These are phyloP conservation scores for Bujurquina vittata DNA, from an alignment of 2,113 vertebrate genomes.

Conservation along the genomic window DNA sequence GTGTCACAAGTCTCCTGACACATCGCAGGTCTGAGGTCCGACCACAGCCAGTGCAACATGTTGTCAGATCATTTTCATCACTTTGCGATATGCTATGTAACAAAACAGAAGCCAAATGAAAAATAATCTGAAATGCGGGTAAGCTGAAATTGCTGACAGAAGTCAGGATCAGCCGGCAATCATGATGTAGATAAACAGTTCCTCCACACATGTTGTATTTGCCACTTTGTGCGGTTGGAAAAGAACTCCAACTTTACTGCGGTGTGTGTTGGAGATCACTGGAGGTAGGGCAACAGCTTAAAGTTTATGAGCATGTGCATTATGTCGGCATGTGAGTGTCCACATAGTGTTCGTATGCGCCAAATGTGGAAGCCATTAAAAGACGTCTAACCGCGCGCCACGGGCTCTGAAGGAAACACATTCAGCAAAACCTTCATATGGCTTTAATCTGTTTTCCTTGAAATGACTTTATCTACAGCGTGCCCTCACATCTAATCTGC, in stretches of 20 bases:
- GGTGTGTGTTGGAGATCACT: constrained; percentile 20
- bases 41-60: neutral
- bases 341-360: constrained; percentile 20
- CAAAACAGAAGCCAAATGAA: constrained; percentile 19
- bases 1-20: neutral
- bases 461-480: constrained; percentile 54
- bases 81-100: neutral
- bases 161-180: constrained; percentile 16
- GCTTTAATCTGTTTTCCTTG: constrained; percentile 47
- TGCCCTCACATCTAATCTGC: constrained; percentile 48
- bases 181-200: neutral
- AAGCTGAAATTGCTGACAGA: neutral
- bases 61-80: neutral
- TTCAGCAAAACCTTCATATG: constrained; percentile 49
- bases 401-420: constrained; percentile 21
- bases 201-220: constrained; percentile 12
- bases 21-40: neutral
- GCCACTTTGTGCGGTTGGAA: constrained; percentile 6
- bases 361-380: constrained; percentile 45
- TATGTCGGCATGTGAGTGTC: neutral
- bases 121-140: neutral
- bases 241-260: constrained; percentile 9
- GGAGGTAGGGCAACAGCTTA: constrained; percentile 8
- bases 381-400: constrained; percentile 31
- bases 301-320: neutral